Evolutionary conservation across 2,888 invertebrate genomes (phyloP).

Genomic region (Balanococcus diminutus): DNA sequence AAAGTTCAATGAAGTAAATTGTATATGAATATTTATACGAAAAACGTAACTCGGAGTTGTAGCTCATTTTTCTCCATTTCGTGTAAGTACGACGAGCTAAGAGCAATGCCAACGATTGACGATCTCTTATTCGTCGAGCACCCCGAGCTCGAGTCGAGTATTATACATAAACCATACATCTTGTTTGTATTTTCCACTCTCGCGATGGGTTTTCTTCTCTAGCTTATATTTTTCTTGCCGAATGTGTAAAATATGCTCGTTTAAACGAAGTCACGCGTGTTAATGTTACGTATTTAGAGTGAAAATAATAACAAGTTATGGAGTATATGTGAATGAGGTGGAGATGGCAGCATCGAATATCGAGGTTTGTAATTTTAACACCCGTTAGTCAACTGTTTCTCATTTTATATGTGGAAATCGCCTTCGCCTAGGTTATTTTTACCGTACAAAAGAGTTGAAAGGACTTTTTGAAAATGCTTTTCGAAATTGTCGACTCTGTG

Average conservation of each 20-base stretch:
- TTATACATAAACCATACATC: background rate
- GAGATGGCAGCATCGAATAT: background rate
- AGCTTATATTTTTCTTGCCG: background rate
- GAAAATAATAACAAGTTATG: slow-evolving; percentile 14
- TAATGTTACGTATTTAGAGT: background rate
- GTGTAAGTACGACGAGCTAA: background rate
- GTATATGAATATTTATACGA: background rate
- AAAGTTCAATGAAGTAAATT: background rate
- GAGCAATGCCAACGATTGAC: background rate
- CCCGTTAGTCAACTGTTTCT: slow-evolving; percentile 21
- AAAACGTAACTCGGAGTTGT: background rate
- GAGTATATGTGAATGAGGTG: background rate
- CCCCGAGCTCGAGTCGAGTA: no score
- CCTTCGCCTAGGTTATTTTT: background rate
- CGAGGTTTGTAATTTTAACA: slow-evolving; percentile 14
- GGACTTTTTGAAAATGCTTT: background rate
- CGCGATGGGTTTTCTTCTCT: background rate
- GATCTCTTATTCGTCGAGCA: background rate
- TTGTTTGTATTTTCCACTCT: background rate
- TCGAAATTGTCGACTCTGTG: background rate
- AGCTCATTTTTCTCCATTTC: background rate
- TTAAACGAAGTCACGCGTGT: background rate
- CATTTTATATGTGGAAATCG: background rate
- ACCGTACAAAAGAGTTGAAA: background rate
- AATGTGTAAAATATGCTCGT: background rate